Base-by-base conservation (phyloP, 2,113 vertebrate species). In the Cygnus atratus region DNA sequence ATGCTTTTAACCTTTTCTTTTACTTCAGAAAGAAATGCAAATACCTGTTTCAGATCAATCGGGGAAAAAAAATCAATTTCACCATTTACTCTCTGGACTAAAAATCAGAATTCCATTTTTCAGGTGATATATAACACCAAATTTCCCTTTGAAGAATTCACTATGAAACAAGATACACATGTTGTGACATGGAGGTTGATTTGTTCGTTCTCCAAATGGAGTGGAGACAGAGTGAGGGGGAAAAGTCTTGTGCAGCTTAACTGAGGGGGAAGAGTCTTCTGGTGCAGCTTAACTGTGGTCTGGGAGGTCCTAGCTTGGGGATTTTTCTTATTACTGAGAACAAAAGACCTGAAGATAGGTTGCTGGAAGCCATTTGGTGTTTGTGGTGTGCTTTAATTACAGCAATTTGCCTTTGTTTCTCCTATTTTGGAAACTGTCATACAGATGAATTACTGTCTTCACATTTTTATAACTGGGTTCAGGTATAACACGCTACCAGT, bases 141-240 rank as follows among this genome's bases (percentile, higher is more conserved):
- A 19, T 82, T 96, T 91, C 31, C 58, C 81, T 55, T 61, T 55
- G 91, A 79, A 82, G 90, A 85, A 73, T 83, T 91, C 62, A 46
- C 67, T 21, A 5, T 86, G 90, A 85, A 95, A 93, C 59, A 24
- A 24, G 71, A 94, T 88, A 33, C 1, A 0, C 17, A 1, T 74
- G 80, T 75, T 26, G 3, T 31, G 50, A 71, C 58, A 21, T 58
- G 8, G 6, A 24, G 11, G 12, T 63, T 67, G 21, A 4, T 73
- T 33, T 52, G 44, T 44, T 83, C 3, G 4, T 26, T 80, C 65
- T 83, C 67, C 35, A 35, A 37, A 54, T 11, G 31, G 67, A 83
- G 67, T 2, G 22, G 83, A 63, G 61, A 6, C 41, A 37, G 55
- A 58, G 39, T 2, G 31, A 72, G 81, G 46, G 46, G 75, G 33